Evolutionary conservation across 2,888 invertebrate species (phyloP).

Genomic region (Pterostichus madidus): DNA sequence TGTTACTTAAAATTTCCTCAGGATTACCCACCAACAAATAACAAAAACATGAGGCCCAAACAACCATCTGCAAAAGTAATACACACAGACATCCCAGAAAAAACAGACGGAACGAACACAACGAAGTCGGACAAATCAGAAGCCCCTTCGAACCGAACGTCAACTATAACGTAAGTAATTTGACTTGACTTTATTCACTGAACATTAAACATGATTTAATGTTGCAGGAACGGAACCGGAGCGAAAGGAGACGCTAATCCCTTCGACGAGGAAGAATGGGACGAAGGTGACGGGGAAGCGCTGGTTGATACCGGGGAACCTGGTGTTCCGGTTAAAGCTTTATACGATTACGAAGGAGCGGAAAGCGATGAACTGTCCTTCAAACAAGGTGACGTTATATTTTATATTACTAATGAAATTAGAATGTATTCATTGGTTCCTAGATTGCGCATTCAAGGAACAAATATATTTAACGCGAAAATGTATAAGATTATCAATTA

Average conservation of each 20-base stretch:
- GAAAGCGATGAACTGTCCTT: slow-evolving; percentile 98
- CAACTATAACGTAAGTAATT: slow-evolving; percentile 82
- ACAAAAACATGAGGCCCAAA: slow-evolving; percentile 78
- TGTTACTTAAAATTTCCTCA: slow-evolving; percentile 71
- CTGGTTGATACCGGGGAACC: slow-evolving; percentile 95
- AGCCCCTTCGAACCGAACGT: slow-evolving; percentile 79
- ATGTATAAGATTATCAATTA: too few species aligned
- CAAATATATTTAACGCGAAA: too few species aligned
- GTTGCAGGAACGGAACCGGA: slow-evolving; percentile 81
- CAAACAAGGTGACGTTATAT: slow-evolving; percentile 87
- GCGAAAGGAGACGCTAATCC: slow-evolving; percentile 86
- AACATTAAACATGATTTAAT: background rate
- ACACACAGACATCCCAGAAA: slow-evolving; percentile 75
- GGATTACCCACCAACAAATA: slow-evolving; percentile 82
- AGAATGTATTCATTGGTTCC: slow-evolving; percentile 60
- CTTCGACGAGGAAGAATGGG: slow-evolving; percentile 91
- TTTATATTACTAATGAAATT: background rate
- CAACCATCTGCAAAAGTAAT: slow-evolving; percentile 76
- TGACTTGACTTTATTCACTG: slow-evolving; percentile 7
- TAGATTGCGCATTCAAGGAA: slow-evolving; percentile 16
- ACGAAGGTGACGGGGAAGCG: slow-evolving; percentile 88
- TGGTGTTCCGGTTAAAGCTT: slow-evolving; percentile 94
- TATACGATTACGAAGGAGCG: slow-evolving; percentile 98
- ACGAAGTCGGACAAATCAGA: slow-evolving; percentile 74
- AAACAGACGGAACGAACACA: slow-evolving; percentile 74